These are phyloP conservation scores for Megalurothrips usitatus DNA, from an alignment of 2,888 invertebrate species.

Conservation along the genomic window DNA sequence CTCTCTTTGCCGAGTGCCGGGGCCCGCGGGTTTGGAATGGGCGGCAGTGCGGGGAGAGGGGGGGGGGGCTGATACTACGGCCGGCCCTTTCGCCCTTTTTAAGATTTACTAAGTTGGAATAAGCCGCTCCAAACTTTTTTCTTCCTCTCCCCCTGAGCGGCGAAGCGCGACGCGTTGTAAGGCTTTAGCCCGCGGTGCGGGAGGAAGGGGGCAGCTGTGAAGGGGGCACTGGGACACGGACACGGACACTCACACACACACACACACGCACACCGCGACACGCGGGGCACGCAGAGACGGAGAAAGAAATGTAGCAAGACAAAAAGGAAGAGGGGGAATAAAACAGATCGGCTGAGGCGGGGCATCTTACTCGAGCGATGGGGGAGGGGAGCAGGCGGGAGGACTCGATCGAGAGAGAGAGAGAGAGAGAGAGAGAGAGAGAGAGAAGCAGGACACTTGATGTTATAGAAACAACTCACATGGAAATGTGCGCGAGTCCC, in stretches of 20 bases:
- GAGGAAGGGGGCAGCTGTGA: neutral
- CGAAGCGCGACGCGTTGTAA: no score
- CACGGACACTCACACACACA: neutral
- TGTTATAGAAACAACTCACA: no score
- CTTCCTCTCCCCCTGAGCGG: neutral
- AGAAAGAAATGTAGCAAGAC: neutral
- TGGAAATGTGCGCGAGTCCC: no score
- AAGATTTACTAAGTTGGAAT: constrained; percentile 22
- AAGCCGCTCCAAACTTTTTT: neutral
- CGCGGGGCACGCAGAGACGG: neutral
- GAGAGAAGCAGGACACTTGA: no score
- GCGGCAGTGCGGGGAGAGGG: neutral
- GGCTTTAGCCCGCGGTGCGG: neutral
- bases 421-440: no score
- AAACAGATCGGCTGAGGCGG: no score
- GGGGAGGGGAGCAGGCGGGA: neutral
- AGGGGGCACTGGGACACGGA: no score
- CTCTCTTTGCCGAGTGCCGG: neutral
- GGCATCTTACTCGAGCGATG: neutral
- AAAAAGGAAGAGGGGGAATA: neutral
- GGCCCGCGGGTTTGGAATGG: neutral
- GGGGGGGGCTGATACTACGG: no score
- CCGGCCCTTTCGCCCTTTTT: neutral
- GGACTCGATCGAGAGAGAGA: neutral
- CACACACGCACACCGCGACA: neutral